A percentile compares a stretch with the other conserved stretches of the same genome.
Evolutionary conservation across 2,113 vertebrate species (phyloP).

Genomic region (Melanocharis versteri): DNA sequence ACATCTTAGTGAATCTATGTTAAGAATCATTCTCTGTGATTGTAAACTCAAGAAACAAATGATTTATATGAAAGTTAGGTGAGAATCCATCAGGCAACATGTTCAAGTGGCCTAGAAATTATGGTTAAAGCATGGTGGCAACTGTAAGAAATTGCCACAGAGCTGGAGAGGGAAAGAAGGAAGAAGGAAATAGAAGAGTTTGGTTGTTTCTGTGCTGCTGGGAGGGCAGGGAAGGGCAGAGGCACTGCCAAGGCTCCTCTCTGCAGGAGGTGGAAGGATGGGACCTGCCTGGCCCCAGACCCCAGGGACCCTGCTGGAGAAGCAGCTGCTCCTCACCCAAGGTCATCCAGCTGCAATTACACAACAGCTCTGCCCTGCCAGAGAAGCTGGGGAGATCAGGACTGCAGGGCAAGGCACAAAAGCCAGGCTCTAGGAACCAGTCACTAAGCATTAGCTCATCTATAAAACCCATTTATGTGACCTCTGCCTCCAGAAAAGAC

Average conservation of each 20-base stretch:
- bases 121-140: background rate
- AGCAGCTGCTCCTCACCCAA: background rate
- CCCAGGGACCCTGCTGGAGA: rapidly evolving
- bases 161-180: background rate
- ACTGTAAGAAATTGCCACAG: background rate
- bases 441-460: background rate
- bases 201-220: background rate
- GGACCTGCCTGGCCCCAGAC: background rate
- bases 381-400: background rate
- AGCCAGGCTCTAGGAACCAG: background rate
- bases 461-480: background rate
- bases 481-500: background rate
- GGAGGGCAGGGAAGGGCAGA: background rate
- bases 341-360: background rate
- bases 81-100: background rate
- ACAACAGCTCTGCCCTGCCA: background rate
- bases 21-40: background rate
- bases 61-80: background rate
- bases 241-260: background rate
- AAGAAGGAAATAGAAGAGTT: too few species aligned
- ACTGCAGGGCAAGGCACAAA: background rate
- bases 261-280: background rate
- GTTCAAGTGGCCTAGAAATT: background rate
- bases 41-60: background rate
- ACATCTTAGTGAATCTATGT: background rate